phyloP scores from a whole-genome alignment of 2,888 invertebrate species.

The Alsophila aescularia region DNA sequence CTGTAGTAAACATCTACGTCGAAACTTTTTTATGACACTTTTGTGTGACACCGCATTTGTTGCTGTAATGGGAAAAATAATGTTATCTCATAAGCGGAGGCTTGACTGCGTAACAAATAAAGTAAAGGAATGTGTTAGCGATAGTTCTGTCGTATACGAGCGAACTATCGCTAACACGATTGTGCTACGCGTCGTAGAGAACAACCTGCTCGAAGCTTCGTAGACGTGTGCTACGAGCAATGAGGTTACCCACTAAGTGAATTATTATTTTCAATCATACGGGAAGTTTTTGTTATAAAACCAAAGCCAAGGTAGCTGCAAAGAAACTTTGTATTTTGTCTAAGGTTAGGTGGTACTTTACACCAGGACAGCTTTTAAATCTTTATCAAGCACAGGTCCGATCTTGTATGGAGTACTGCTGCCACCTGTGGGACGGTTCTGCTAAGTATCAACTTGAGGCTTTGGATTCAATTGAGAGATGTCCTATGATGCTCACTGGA shows the following conservation, averaged over 20 bases:
- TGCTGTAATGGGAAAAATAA: slow-evolving; percentile 24
- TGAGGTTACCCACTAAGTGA: slow-evolving; percentile 52
- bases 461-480: no score
- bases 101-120: slow-evolving; percentile 13
- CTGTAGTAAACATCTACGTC: slow-evolving; percentile 55
- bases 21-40: slow-evolving; percentile 33
- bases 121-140: neutral
- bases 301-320: no score
- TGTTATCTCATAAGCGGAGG: slow-evolving; percentile 5
- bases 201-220: slow-evolving; percentile 10
- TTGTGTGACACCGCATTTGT: slow-evolving; percentile 33
- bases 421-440: no score
- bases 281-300: no score
- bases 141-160: neutral
- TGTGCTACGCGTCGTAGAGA: slow-evolving; percentile 7
- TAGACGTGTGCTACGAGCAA: slow-evolving; percentile 20
- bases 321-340: no score
- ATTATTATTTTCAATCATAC: no score
- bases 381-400: no score
- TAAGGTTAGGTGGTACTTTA: no score
- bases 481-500: no score
- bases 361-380: no score
- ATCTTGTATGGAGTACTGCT: no score
- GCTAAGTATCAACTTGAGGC: no score
- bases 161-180: slow-evolving; percentile 6